Base-by-base conservation (phyloP, 2,113 vertebrate species). In the Sylvicapra grimmia region DNA sequence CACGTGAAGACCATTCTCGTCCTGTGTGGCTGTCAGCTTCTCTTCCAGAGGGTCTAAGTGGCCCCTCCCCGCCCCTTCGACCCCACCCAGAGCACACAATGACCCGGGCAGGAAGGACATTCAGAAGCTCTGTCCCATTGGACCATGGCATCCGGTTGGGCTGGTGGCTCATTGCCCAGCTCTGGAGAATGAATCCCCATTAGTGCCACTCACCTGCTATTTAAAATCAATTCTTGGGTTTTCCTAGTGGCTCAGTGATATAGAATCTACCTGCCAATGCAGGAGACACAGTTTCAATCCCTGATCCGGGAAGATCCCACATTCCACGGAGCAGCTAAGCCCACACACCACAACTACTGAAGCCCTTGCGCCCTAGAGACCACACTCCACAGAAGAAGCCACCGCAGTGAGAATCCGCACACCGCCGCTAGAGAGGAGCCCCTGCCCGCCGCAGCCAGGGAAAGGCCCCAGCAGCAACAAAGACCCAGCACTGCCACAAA, bases 371-470 rank as follows among this genome's bases (percentile, higher is more conserved):
- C 2, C 65, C 68, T 21, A 1, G n/a, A 72, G 68, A 36, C 68
- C 1, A 0, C 10, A 19, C 68, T 23, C 19, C n/a, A 1, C n/a
- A 11, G 3, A 3, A 72, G 68, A 3, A 12, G 9, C 68, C 68
- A 5, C 68, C 4, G 0, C 19, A 12, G 10, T 11, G 19, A 11
- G 65, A 11, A 12, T 0, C 19, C 0, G 8, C n/a, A 5, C 68
- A 21, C n/a, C 8, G 1, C n/a, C 18, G 2, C 68, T 3, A 1
- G 18, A 68, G 33, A 10, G n/a, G 1, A 68, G n/a, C 33, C 18
- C n/a, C 65, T 11, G n/a, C 65, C 9, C 36, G 65, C 65, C 2
- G 9, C 65, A 8, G 1, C 65, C 5, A 36, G 65, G n/a, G 65
- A 21, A 11, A 72, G n/a, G 65, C 65, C 65, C n/a, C 10, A 21